Conservation (phyloP, 1,140 invertebrate genomes). For the Hyposmocoma kahamanoa region DNA sequence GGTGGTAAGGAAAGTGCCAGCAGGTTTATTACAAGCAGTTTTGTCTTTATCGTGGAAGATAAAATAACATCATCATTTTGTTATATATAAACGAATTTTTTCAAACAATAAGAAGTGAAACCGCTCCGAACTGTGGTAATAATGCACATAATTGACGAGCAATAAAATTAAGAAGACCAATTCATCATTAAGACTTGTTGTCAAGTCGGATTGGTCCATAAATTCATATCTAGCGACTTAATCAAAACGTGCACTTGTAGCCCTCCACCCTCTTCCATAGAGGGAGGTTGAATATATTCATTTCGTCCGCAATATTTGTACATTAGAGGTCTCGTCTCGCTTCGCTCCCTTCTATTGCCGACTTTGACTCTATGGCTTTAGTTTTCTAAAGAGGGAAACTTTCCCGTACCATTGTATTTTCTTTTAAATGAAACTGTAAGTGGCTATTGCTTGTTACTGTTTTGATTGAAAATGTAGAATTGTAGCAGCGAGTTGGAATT, state of each 20-base stretch:
- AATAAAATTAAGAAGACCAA: constrained; percentile 15
- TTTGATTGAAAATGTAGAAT: no score
- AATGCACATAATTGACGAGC: neutral
- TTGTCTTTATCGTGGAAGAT: no score
- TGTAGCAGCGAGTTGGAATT: no score
- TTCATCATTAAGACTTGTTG: constrained; percentile 11
- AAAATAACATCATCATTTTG: no score
- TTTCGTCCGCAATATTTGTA: constrained; percentile 71
- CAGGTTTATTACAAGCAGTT: no score
- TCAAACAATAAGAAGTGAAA: no score
- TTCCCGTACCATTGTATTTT: constrained; percentile 23
- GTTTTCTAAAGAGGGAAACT: constrained; percentile 25
- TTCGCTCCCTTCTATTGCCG: constrained; percentile 41
- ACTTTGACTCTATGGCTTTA: constrained; percentile 45
- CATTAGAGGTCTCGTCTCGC: constrained; percentile 68
- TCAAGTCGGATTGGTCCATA: constrained; percentile 26
- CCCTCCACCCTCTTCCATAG: constrained; percentile 20
- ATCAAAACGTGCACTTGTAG: constrained; percentile 62
- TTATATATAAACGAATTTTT: no score
- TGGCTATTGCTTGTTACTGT: no score
- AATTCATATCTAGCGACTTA: constrained; percentile 59
- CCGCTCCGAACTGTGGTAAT: no score
- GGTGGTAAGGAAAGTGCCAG: no score
- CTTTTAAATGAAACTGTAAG: no score
- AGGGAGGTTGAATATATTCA: constrained; percentile 59